phyloP scores from a whole-genome alignment of 1,140 invertebrate genomes.

The Sinella curviseta region DNA sequence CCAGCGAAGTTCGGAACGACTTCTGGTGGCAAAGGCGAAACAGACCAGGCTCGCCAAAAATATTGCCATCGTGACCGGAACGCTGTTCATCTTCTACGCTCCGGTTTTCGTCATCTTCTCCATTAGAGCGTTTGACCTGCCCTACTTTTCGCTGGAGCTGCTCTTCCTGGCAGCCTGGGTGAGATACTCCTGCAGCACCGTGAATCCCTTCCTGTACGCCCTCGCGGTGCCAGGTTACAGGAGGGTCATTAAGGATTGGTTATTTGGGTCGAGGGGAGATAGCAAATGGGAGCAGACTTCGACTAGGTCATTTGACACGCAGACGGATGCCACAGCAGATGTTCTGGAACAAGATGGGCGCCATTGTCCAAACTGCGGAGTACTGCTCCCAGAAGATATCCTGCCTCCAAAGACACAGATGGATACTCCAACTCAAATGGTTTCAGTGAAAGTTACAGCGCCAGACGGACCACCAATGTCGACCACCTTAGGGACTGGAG shows the following conservation, averaged over 20 bases:
- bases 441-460: neutral
- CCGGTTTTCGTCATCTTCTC: neutral
- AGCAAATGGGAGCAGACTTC: neutral
- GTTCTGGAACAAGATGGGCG: neutral
- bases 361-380: neutral
- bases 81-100: neutral
- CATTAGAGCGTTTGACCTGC: too few species aligned
- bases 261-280: neutral
- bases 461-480: too few species aligned
- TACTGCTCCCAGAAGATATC: neutral
- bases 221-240: too few species aligned
- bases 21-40: neutral
- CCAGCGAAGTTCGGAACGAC: neutral
- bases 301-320: too few species aligned
- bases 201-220: too few species aligned
- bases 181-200: too few species aligned
- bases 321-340: too few species aligned
- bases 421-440: neutral
- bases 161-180: too few species aligned
- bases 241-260: too few species aligned
- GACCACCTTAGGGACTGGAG: too few species aligned
- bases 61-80: neutral
- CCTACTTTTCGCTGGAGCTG: too few species aligned
- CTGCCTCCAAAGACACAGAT: neutral
- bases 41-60: neutral